Evolutionary conservation across 2,797 vertebrate species (phyloP).

Genomic region (Pogoniulus pusillus): DNA sequence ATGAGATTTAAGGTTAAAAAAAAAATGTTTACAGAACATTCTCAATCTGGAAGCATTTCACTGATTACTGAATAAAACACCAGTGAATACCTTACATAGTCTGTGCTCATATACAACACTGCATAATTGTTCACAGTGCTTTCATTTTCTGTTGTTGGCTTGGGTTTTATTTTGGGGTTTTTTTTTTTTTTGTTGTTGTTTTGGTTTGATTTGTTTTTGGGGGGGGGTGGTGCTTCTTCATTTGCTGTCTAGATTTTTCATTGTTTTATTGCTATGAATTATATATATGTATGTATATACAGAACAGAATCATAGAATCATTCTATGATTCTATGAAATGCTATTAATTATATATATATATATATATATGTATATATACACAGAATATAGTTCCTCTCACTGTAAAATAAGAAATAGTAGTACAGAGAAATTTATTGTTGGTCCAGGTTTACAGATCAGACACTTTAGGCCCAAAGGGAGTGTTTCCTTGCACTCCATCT

Average conservation of each 20-base stretch:
- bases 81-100: not conserved
- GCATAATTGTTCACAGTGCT: not conserved
- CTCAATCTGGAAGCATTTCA: not conserved
- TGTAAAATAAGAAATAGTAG: not conserved
- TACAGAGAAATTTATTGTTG: not conserved
- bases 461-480: not conserved
- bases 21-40: not conserved
- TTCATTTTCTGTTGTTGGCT: not conserved
- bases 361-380: not conserved
- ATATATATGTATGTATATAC: not conserved
- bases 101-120: not conserved
- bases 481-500: not conserved
- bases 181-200: too few relatives aligned
- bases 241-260: not conserved
- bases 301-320: too few relatives aligned
- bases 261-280: not conserved
- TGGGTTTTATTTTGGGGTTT: too few relatives aligned
- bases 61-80: not conserved
- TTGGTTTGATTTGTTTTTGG: too few relatives aligned
- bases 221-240: too few relatives aligned
- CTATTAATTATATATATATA: too few relatives aligned
- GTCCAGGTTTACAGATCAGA: not conserved
- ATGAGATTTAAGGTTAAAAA: not conserved
- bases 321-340: too few relatives aligned
- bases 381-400: not conserved